Conservation (phyloP, 2,797 vertebrate genomes). For the Gallinago stenura region DNA sequence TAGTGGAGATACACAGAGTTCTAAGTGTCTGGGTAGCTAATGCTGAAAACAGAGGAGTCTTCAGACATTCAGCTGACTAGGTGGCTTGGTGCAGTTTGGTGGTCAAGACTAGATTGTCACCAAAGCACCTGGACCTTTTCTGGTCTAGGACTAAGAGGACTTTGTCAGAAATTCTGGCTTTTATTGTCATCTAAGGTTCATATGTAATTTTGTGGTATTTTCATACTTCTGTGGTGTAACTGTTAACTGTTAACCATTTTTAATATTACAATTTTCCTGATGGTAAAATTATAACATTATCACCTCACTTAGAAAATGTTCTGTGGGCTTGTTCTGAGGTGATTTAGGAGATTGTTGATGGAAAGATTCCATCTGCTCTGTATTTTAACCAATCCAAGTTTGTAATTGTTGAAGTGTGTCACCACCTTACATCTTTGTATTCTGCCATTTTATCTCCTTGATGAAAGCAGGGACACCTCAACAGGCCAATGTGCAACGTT, state of each 20-base stretch:
- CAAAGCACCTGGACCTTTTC: background rate
- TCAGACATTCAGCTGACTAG: background rate
- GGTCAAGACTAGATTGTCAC: background rate
- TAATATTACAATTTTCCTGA: background rate
- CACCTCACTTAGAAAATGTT: background rate
- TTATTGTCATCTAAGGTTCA: background rate
- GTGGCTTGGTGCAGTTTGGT: background rate
- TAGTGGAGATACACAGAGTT: background rate
- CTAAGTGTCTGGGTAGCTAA: background rate
- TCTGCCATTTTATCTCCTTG: background rate
- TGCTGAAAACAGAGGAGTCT: background rate
- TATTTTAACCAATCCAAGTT: background rate
- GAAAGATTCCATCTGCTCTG: background rate
- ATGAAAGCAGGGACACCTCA: background rate
- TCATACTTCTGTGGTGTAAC: background rate
- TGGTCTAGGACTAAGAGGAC: background rate
- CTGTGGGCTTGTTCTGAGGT: background rate
- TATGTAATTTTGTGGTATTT: background rate
- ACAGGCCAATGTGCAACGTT: background rate
- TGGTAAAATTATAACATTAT: background rate
- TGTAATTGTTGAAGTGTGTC: background rate
- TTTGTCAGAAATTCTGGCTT: background rate
- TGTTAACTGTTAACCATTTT: background rate
- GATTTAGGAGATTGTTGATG: background rate
- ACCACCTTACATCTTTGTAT: background rate